Evolutionary conservation across 92 coral and sea anemone genomes (phyloP).

Genomic region (Epizoanthus ramosus): DNA sequence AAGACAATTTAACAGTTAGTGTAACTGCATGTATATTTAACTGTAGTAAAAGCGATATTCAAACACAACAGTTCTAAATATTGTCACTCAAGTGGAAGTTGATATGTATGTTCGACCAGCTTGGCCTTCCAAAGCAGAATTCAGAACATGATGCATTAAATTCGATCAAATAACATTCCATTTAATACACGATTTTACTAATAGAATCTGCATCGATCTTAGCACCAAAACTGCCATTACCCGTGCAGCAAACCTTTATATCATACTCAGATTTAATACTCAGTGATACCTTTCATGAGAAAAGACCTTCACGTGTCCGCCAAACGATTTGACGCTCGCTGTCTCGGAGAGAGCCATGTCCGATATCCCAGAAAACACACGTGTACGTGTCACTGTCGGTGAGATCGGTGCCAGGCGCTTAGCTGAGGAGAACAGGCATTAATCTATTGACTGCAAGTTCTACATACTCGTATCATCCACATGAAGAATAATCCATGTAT

Average conservation of each 20-base stretch:
- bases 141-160: too few species aligned
- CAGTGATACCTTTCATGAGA: conserved; percentile 72
- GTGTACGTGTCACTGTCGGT: conserved; percentile 19
- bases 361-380: conserved; percentile 15
- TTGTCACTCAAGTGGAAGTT: too few species aligned
- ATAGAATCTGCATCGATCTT: too few species aligned
- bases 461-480: background rate
- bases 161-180: too few species aligned
- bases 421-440: conserved; percentile 10
- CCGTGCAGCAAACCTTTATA: too few species aligned
- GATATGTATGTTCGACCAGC: too few species aligned
- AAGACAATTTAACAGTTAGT: too few species aligned
- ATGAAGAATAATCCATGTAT: background rate
- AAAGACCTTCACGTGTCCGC: conserved; percentile 88
- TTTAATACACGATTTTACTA: too few species aligned
- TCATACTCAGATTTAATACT: background rate
- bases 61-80: too few species aligned
- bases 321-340: conserved; percentile 80
- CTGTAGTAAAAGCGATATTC: too few species aligned
- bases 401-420: background rate
- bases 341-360: conserved; percentile 78
- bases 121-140: too few species aligned
- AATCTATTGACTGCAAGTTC: background rate
- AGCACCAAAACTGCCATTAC: background rate
- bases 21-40: too few species aligned